A percentile compares a stretch with the other conserved stretches of the same genome.
Evolutionary conservation across 2,888 invertebrate genomes (phyloP).

Genomic region (Scaptomyza parva): DNA sequence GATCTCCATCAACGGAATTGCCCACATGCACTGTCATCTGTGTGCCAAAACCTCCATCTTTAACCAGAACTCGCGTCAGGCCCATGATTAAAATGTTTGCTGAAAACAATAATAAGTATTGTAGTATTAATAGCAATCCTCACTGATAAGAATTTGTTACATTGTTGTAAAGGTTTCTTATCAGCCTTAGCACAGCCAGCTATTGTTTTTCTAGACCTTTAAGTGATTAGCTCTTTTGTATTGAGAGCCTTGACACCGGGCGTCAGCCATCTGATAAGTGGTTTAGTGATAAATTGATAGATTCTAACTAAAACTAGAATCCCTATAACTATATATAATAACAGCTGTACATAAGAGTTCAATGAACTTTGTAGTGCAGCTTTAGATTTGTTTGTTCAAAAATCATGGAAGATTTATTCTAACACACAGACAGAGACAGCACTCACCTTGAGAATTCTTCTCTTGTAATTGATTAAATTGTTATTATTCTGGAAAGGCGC

Average conservation of each 20-base stretch:
- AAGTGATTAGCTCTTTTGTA: constrained; percentile 1
- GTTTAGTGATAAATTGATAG: background rate
- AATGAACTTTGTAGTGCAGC: constrained; percentile 19
- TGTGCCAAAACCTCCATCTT: constrained; percentile 92
- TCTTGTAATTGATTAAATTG: constrained; percentile 55
- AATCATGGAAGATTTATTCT: constrained; percentile 10
- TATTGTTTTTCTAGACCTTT: constrained; percentile 18
- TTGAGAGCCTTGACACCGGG: constrained; percentile 53
- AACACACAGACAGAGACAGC: constrained; percentile 8
- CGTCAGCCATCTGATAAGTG: background rate
- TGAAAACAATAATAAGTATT: background rate
- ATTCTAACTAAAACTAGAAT: constrained; percentile 4
- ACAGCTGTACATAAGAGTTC: background rate
- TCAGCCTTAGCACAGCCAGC: constrained; percentile 28
- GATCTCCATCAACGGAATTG: constrained; percentile 92
- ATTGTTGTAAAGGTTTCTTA: constrained; percentile 41
- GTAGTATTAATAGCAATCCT: constrained; percentile 7
- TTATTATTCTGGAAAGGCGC: constrained; percentile 6
- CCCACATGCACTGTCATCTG: constrained; percentile 92
- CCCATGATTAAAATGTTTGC: constrained; percentile 61
- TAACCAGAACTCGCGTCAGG: constrained; percentile 85
- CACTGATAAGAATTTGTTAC: constrained; percentile 28
- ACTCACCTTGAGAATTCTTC: constrained; percentile 52
- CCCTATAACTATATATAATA: background rate
- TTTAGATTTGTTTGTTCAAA: background rate